Conservation (phyloP, 2,888 invertebrate species). For the Calameuta idolon region DNA sequence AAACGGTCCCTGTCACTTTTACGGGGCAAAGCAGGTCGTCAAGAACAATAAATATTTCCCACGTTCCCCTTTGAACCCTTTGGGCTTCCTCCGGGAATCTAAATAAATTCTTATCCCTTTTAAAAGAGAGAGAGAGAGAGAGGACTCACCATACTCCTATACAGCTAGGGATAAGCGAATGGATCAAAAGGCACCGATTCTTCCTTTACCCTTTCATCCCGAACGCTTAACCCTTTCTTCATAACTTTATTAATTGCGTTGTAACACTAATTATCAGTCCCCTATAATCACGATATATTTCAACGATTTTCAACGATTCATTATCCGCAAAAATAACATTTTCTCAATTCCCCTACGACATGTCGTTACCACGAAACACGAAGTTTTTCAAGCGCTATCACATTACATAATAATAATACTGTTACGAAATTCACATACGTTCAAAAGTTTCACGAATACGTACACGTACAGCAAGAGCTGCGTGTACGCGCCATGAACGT, state of each 20-base stretch:
- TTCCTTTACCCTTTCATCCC: not conserved
- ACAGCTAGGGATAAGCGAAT: not conserved
- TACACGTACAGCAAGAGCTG: slow-evolving; percentile 7
- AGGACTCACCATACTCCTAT: slow-evolving; percentile 1
- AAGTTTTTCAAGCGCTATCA: not conserved
- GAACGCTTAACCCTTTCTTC: not conserved
- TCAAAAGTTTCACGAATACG: not conserved
- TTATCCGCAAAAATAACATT: not conserved
- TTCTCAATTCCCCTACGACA: not conserved
- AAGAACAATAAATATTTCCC: slow-evolving; percentile 24
- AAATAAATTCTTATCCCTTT: slow-evolving; percentile 1
- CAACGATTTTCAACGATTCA: not conserved
- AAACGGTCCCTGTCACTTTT: not conserved
- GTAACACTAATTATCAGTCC: not conserved
- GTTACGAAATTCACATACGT: not conserved
- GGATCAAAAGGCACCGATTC: slow-evolving; percentile 1
- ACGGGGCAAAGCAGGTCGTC: slow-evolving; percentile 7
- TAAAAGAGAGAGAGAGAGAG: not conserved
- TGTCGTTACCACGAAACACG: not conserved
- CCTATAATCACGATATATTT: not conserved
- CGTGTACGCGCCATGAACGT: slow-evolving; percentile 47
- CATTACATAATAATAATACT: not conserved
- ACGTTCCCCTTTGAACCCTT: slow-evolving; percentile 3
- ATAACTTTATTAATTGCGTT: not conserved
- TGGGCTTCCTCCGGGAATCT: slow-evolving; percentile 2